Evolutionary conservation across 2,113 vertebrate genomes (phyloP).

Genomic region (Ciconia stormi): DNA sequence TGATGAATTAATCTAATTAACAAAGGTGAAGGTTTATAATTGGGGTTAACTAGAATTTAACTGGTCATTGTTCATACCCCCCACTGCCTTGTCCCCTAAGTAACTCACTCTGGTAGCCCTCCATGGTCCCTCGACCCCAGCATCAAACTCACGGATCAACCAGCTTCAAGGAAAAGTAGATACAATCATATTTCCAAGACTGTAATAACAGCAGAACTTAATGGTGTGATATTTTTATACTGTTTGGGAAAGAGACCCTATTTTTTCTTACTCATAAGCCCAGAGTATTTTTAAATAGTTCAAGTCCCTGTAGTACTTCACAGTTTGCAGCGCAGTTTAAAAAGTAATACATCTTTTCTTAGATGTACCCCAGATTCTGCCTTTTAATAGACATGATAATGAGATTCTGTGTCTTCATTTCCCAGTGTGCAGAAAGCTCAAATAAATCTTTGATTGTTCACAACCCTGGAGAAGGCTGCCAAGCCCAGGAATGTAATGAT

Average conservation of each 20-base stretch:
- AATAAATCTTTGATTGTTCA: constrained; percentile 84
- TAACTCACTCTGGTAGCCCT: constrained; percentile 36
- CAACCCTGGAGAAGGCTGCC: constrained; percentile 78
- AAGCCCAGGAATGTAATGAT: constrained; percentile 65
- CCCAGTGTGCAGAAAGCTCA: constrained; percentile 80
- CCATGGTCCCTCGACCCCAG: constrained; percentile 14
- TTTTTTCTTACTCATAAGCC: constrained; percentile 63
- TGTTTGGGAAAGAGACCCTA: constrained; percentile 61
- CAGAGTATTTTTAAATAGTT: constrained; percentile 82
- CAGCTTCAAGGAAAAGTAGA: constrained; percentile 46
- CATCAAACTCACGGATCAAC: constrained; percentile 37
- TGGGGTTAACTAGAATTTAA: constrained; percentile 82
- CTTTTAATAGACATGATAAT: constrained; percentile 87
- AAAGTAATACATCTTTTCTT: constrained; percentile 84
- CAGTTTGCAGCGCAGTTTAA: constrained; percentile 79
- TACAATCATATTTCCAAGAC: constrained; percentile 46
- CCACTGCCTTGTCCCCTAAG: constrained; percentile 31
- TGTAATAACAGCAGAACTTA: constrained; percentile 39
- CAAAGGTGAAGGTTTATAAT: constrained; percentile 80
- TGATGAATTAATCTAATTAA: constrained; percentile 80
- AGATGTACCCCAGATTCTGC: constrained; percentile 85
- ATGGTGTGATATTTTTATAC: constrained; percentile 59
- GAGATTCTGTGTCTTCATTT: constrained; percentile 82
- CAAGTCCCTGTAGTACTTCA: constrained; percentile 79
- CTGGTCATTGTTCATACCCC: constrained; percentile 75